These are phyloP conservation scores for Helicoverpa zea DNA, from an alignment of 1,140 invertebrate genomes.

Conservation along the genomic window DNA sequence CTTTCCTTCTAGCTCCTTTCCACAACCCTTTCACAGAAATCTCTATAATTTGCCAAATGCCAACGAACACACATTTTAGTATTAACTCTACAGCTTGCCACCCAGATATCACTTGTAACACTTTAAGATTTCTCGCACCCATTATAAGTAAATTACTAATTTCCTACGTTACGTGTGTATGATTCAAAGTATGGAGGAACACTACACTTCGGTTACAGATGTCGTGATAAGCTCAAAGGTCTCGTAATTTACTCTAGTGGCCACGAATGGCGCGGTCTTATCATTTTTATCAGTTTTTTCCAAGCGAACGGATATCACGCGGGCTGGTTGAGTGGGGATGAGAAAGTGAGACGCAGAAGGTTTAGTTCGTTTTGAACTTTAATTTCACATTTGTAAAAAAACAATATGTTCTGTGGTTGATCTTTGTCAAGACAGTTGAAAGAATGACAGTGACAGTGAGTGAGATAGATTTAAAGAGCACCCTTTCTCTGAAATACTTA, in stretches of 20 bases:
- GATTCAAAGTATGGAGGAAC: too few species aligned
- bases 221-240: constrained; percentile 59
- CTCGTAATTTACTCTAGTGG: constrained; percentile 48
- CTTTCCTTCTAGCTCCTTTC: constrained; percentile 78
- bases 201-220: background rate
- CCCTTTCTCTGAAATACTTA: too few species aligned
- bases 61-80: constrained; percentile 71
- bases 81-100: constrained; percentile 75
- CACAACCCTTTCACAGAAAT: constrained; percentile 75
- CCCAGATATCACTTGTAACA: constrained; percentile 73
- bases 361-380: background rate
- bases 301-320: constrained; percentile 50
- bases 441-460: too few species aligned
- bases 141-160: constrained; percentile 51
- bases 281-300: constrained; percentile 63
- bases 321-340: background rate
- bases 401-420: too few species aligned
- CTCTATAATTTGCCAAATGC: constrained; percentile 76
- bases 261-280: constrained; percentile 53
- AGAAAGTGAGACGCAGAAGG: background rate
- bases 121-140: constrained; percentile 66
- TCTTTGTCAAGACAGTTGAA: too few species aligned
- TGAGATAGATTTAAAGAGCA: too few species aligned
- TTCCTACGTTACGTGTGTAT: background rate
- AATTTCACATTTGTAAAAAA: too few species aligned